Base-by-base conservation (phyloP, 2,797 vertebrate genomes). In the Meda fulgida region DNA sequence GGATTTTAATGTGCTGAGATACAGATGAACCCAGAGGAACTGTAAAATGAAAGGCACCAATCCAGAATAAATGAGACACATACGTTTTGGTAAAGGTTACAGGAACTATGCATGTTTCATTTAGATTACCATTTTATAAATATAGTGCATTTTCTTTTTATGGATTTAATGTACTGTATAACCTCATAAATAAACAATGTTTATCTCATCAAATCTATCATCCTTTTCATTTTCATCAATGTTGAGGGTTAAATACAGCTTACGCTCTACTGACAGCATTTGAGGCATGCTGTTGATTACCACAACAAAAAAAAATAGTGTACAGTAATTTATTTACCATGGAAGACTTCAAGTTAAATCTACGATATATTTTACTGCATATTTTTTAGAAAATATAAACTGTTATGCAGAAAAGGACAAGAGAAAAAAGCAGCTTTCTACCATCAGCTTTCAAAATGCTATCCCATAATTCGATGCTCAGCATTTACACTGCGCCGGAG, bases 1-100 rank as follows among this genome's bases (percentile, higher is more conserved):
- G 84, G 87, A 83, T 87, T 87, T 88, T 86, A 88, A 90, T 88
- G 87, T 60, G 60, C 58, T 34, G 48, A 77, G 76, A 81, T 85
- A 53, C 36, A 21, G 79, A 65, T 69, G 80, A 84, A 58, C 76
- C 55, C 38, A 78, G 36, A 66, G 36, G 80, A 78, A 26, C 71
- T 63, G 34, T 70, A 73, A 81, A 83, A 58, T 65, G 75, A 86
- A 81, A 55, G 84, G 65, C 80, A 81, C 72, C 78, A 72, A 75
- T 81, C 69, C 21, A 72, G 65, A 78, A 87, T 78, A 82, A 85
- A 79, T 85, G 70, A 83, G 73, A 80, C 58, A 19, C 58, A 70
- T 13, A 19, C 73, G 67, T 58, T 40, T 78, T 81, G 36, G 34
- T 38, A 34, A 60, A 46, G 66, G 43, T 65, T 29, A 26, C 34